phyloP scores from a whole-genome alignment of 2,797 vertebrate species.

The Lemur catta region DNA sequence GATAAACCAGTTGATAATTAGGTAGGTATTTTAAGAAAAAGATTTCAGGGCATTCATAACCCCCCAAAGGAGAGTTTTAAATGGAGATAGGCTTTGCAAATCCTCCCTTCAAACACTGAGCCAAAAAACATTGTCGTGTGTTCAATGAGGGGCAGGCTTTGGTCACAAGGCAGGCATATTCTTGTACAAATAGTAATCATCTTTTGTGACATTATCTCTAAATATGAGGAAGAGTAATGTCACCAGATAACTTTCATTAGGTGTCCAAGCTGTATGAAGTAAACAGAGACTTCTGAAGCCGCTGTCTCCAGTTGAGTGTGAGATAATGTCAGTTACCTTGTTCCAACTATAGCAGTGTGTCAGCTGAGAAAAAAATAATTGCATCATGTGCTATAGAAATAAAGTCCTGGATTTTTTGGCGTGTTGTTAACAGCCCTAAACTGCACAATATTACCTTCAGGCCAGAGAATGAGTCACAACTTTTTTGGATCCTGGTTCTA shows the following conservation, averaged over 20 bases:
- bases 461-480: conserved; percentile 26
- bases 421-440: conserved; percentile 34
- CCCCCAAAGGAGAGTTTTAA: background rate
- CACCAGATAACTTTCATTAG: background rate
- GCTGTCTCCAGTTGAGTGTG: background rate
- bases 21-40: background rate
- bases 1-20: background rate
- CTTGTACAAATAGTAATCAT: background rate
- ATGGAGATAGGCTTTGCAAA: background rate
- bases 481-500: background rate
- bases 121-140: background rate
- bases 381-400: background rate
- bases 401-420: background rate
- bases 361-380: background rate
- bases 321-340: background rate
- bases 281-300: background rate
- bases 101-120: background rate
- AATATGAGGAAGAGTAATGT: background rate
- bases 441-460: background rate
- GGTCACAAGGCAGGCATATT: background rate
- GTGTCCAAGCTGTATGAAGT: background rate
- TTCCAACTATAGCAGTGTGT: background rate
- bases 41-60: background rate
- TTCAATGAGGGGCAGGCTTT: background rate
- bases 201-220: background rate